Evolutionary conservation across 2,797 vertebrate genomes (phyloP), one percentile per base, ranked within the genome.

Genomic region (Lithobates pipiens): DNA sequence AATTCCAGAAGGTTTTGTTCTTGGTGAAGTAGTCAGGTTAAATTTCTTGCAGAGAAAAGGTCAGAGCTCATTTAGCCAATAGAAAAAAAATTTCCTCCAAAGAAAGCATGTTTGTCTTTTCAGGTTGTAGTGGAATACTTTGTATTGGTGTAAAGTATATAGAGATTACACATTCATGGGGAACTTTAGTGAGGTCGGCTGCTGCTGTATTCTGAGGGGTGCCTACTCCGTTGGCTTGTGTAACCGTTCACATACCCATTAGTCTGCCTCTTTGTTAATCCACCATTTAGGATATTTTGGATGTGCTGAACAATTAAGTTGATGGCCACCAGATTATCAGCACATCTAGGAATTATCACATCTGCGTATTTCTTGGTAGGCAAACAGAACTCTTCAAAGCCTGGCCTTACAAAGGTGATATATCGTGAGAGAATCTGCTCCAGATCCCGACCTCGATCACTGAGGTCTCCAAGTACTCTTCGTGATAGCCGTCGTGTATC

Each of bases 281-380:
- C 96, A 3, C 97, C 97, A 0, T 95, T 98, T 36, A 99, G 93
- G 91, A 99, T 97, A 93, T 99, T 97, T 94, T 99, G 97, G 91
- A 99, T 99, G 91, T 99, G 98, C 90, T 99, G 97, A 88, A 99
- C 97, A 1, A 99, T 99, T 88, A 99, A 94, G 91, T 99, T 99
- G 91, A 99, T 99, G 89, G 98, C 97, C 92, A 99, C 97, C 29
- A 29, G 29, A 2, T 29, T 29, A 29, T 29, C 29, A 29, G 29
- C 29, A 29, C 29, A 1, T 29, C 29, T 29, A 29, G 29, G 29
- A 29, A 29, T 29, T 29, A 29, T 29, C 29, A 29, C 29, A 29
- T 29, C 29, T 29, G 29, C 1, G 2, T 29, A 29, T 29, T 29
- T 29, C 29, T 29, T 29, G 29, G 29, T 29, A 84, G 97, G 97